Conservation (phyloP, 2,797 vertebrate genomes). For the Bufotes viridis region DNA sequence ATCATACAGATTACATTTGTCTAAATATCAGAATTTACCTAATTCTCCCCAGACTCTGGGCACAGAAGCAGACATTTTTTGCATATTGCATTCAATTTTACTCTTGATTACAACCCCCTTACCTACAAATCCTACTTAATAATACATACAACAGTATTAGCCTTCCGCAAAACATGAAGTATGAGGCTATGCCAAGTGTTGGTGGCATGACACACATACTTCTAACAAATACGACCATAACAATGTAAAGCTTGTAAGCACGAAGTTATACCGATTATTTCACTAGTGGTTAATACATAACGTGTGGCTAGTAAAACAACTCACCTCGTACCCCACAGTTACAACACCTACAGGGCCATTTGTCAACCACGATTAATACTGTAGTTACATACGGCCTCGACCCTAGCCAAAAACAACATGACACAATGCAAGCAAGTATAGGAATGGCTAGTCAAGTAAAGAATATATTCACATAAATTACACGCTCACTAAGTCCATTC, state of each 20-base stretch:
- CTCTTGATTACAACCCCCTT: neutral
- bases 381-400: neutral
- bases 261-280: neutral
- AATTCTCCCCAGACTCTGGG: neutral
- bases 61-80: neutral
- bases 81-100: neutral
- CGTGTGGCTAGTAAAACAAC: conserved; percentile 22
- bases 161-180: neutral
- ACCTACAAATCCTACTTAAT: neutral
- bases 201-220: neutral
- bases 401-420: conserved; percentile 32
- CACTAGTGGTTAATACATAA: conserved; percentile 13
- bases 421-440: neutral
- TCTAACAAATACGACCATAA: conserved; percentile 7
- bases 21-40: neutral
- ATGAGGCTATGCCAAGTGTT: neutral
- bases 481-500: conserved; percentile 11
- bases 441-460: conserved; percentile 1
- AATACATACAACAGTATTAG: neutral
- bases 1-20: neutral
- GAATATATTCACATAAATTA: conserved; percentile 42
- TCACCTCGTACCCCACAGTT: neutral
- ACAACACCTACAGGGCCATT: conserved; percentile 37
- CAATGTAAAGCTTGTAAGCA: conserved; percentile 15
- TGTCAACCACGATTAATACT: conserved; percentile 28